Percentiles rank a stretch among this genome's conserved stretches.
Conservation (phyloP, 2,797 vertebrate species). For the Myripristis jacobus region DNA sequence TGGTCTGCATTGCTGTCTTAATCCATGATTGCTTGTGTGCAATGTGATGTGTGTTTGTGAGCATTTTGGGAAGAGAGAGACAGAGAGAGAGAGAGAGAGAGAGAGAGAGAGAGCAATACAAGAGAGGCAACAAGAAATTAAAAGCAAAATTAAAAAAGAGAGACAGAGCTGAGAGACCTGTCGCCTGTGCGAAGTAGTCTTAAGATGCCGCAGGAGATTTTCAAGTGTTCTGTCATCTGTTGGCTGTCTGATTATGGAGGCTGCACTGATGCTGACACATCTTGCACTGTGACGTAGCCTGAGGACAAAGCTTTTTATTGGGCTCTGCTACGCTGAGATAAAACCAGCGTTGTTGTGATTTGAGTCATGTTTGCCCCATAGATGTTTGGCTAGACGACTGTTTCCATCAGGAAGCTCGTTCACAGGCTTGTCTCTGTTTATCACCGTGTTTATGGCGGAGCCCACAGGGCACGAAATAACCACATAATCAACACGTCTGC, state of each 20-base stretch:
- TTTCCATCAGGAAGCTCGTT: constrained; percentile 54
- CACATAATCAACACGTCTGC: constrained; percentile 48
- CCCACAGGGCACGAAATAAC: constrained; percentile 29
- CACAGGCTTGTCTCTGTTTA: constrained; percentile 60
- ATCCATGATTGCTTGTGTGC: constrained; percentile 37
- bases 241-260: constrained; percentile 67
- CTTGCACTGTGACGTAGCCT: constrained; percentile 60
- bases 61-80: too few relatives aligned
- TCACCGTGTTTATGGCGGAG: constrained; percentile 52
- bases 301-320: constrained; percentile 67
- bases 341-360: constrained; percentile 67
- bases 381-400: constrained; percentile 71
- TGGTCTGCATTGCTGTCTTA: constrained; percentile 38
- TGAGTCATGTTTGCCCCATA: constrained; percentile 60
- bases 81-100: too few relatives aligned
- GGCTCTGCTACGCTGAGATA: constrained; percentile 67
- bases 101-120: not conserved
- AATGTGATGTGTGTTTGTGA: constrained; percentile 11
- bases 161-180: constrained; percentile 28
- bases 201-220: constrained; percentile 55
- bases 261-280: constrained; percentile 49
- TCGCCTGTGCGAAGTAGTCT: constrained; percentile 51
- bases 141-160: constrained; percentile 46
- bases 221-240: constrained; percentile 68
- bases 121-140: constrained; percentile 20